Base-by-base conservation (phyloP, 2,888 invertebrate genomes). In the Drosophila peninsularis region DNA sequence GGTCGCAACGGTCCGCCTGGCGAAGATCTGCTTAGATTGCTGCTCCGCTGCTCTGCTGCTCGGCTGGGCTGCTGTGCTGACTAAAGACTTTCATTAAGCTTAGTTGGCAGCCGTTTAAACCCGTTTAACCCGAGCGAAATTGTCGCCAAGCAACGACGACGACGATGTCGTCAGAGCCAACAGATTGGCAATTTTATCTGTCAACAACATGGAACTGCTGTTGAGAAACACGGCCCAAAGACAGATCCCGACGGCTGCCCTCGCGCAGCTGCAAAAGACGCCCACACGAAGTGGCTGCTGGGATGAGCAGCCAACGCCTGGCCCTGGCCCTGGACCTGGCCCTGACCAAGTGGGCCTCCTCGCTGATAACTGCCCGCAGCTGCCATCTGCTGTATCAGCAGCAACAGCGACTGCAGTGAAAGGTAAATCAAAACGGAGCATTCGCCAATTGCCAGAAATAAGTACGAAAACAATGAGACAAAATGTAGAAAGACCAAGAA, bases 81-180 rank as follows among this genome's bases (percentile, higher is more conserved):
- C 83, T 86, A 83, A 85, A 86, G 88, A 86, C 86, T 86, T 86
- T 86, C 85, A 86, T 83, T 88, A 83, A 80, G 86, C 86, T 85
- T 82, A 80, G 80, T 83, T 79, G 82, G 75, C 70, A 81, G 80
- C 75, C 78, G 85, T 71, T 85, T 82, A 83, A 88, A 88, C 85
- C 66, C 78, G 88, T 88, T 85, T 88, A 88, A 85, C 83, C 86
- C 78, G 56, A 71, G 75, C 70, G 73, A 83, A 85, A 88, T 81
- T 82, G 88, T 88, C 85, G 75, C 85, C 78, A 75, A 62, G 44
- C 41, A 14, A n/a, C 32, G 62, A 57, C 60, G 49, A 57, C 21
- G 53, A 62, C 65, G 67, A 68, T 61, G 63, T 68, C 80, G 62
- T 71, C 70, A 75, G 71, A 69, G 58, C 65, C 65, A 75, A 71